phyloP scores from a whole-genome alignment of 2,797 vertebrate genomes.

The Silurus lanzhouensis region DNA sequence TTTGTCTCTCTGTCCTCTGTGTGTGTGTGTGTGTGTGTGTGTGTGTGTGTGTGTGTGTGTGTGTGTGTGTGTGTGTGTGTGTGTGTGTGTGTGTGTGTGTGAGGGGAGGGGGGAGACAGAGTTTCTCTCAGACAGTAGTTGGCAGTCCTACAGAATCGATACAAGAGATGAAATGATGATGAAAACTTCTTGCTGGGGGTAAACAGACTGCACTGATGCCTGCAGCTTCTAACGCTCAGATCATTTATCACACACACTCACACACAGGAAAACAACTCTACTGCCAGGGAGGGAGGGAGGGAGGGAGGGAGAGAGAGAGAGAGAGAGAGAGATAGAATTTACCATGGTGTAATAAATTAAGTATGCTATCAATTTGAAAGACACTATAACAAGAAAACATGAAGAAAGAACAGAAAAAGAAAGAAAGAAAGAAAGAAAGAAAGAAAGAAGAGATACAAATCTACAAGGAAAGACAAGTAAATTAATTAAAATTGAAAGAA shows the following conservation, averaged over 20 bases:
- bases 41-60: background rate
- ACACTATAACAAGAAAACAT: background rate
- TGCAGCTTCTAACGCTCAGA: conserved; percentile 37
- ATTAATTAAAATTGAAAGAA: background rate
- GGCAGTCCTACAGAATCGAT: conserved; percentile 74
- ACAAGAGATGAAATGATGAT: conserved; percentile 66
- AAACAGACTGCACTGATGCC: conserved; percentile 62
- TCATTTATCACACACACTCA: conserved; percentile 57
- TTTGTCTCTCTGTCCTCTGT: background rate
- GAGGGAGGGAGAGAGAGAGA: background rate
- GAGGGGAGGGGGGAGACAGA: conserved; percentile 2
- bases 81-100: background rate
- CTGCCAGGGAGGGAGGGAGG: background rate
- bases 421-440: background rate
- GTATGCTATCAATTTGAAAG: background rate
- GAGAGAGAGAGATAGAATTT: background rate
- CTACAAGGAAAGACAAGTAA: background rate
- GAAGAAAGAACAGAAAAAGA: background rate
- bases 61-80: background rate
- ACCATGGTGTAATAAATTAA: conserved; percentile 6
- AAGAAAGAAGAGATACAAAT: background rate
- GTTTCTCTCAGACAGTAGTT: conserved; percentile 57
- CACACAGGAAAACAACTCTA: conserved; percentile 12
- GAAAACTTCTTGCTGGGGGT: conserved; percentile 55
- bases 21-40: background rate